Evolutionary conservation across 2,888 invertebrate species (phyloP).

Genomic region (Callyntrura sp.): DNA sequence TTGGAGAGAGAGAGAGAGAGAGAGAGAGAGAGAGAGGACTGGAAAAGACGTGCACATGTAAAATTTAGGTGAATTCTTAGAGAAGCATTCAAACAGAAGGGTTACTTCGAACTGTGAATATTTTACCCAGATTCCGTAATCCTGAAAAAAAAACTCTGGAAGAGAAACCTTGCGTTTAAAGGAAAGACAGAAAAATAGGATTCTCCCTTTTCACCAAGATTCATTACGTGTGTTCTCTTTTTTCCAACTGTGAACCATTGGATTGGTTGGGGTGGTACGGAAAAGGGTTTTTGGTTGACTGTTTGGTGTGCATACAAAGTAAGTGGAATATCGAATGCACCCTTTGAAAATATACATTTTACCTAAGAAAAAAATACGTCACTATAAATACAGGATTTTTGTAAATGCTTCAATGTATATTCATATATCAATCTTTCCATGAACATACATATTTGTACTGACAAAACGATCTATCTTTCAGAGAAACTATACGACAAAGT

Average conservation of each 20-base stretch:
- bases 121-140: constrained; percentile 32
- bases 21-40: no score
- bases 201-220: not conserved
- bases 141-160: constrained; percentile 9
- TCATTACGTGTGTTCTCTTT: not conserved
- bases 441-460: constrained; percentile 1
- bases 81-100: not conserved
- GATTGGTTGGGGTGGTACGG: not conserved
- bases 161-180: constrained; percentile 18
- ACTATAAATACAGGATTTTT: no score
- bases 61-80: constrained; percentile 43
- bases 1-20: not conserved
- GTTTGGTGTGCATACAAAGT: constrained; percentile 68
- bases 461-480: constrained; percentile 21
- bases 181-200: not conserved
- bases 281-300: constrained; percentile 52
- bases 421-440: not conserved
- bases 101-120: constrained; percentile 6
- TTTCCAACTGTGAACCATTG: not conserved
- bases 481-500: not conserved
- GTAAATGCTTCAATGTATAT: not conserved
- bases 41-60: constrained; percentile 43
- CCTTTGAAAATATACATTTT: not conserved
- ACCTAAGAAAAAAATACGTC: no score
- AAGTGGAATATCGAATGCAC: not conserved